A percentile compares a stretch with the other conserved stretches of the same genome.
phyloP scores from a whole-genome alignment of 2,888 invertebrate genomes.

The Caenorhabditis zanzibari region DNA sequence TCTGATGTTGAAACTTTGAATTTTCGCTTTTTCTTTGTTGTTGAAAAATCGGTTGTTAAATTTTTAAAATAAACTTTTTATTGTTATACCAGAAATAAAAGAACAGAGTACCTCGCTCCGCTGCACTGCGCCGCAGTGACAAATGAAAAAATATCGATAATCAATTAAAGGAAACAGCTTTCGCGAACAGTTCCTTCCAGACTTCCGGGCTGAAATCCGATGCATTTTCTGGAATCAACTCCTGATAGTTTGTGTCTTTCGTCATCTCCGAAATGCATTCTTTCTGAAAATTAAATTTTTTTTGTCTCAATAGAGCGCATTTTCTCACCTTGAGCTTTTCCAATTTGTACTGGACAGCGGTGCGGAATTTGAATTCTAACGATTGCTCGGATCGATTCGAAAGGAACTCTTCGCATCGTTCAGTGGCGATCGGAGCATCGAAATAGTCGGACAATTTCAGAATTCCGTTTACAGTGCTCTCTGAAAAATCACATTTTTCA shows the following conservation, averaged over 20 bases:
- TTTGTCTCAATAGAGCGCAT: neutral
- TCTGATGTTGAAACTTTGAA: too few species aligned
- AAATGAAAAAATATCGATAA: neutral
- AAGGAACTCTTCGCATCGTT: neutral
- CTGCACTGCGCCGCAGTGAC: too few species aligned
- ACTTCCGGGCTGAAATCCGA: neutral
- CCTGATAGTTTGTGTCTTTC: neutral
- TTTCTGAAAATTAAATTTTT: neutral
- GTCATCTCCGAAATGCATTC: neutral
- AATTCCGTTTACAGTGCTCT: neutral
- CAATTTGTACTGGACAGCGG: neutral
- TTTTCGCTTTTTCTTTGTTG: too few species aligned
- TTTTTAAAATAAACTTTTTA: too few species aligned
- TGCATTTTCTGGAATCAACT: neutral
- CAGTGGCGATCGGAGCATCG: neutral
- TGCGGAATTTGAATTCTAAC: neutral
- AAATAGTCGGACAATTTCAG: conserved; percentile 1
- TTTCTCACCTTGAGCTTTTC: neutral
- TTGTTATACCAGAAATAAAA: too few species aligned
- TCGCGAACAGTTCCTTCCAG: neutral
- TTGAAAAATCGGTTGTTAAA: too few species aligned
- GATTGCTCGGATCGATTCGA: neutral
- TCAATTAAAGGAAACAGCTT: neutral
- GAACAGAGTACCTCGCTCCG: too few species aligned
- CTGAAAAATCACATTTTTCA: neutral